Evolutionary conservation across 2,888 invertebrate species (phyloP), one percentile per base, ranked within the genome.

Genomic region (Orthosia incerta): DNA sequence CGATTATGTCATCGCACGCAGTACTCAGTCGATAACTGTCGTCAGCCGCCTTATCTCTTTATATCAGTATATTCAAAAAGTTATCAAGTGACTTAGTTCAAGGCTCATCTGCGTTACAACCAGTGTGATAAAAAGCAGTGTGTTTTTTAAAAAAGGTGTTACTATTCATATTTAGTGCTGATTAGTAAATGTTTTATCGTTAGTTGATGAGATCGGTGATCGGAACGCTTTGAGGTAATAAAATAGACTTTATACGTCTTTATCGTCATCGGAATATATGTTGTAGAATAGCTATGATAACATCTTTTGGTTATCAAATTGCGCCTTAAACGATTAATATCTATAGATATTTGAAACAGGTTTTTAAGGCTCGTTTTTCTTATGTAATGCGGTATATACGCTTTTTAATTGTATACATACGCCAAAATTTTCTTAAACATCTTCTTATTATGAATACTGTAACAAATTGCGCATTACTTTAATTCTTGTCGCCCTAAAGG

Each of bases 11-110:
- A 83, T 70, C 71, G 64, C 57, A 48, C 64, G 64, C 31, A 46
- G 60, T 67, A 59, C 64, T 70, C 57, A 15, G 57, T 48, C 53
- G 89, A 86, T 89, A 88, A 80, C 82, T 78, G 80, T 86, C 67
- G 82, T 71, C 64, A 61, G 72, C 51, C 73, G 62, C 13, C 39
- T 80, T 88, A 88, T 87, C 79, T 72, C 26, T 60, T 48, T 18
- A 76, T 74, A 84, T 79, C 78, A 78, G 76, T 63, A 67, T 66
- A 69, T 68, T 63, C 45, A 39, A 74, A 77, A 77, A 74, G 67
- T 80, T 83, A 83, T 80, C 82, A 66, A 66, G 3, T 57, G 70
- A 79, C 80, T 83, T 74, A 85, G 86, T 88, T 87, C 86, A 89
- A 85, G 86, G 86, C 64, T 76, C 77, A 76, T 72, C 76, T 75